Conservation (phyloP, 2,113 vertebrate species). For the Stomatorhinus ivindoensis region DNA sequence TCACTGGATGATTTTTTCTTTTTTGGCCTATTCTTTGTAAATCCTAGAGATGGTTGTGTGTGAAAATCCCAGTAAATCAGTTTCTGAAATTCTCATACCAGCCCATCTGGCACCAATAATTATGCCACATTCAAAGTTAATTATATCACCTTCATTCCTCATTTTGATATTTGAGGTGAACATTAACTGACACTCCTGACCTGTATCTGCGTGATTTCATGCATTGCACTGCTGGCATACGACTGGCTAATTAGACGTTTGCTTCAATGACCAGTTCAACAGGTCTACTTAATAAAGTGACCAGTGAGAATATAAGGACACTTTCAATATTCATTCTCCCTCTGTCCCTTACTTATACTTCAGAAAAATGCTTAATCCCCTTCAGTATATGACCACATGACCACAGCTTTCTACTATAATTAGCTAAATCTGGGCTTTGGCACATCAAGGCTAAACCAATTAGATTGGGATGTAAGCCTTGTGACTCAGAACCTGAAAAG, state of each 20-base stretch:
- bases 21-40: neutral
- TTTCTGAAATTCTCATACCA: neutral
- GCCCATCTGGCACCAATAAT: neutral
- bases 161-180: neutral
- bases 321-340: neutral
- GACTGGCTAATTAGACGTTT: neutral
- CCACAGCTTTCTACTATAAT: neutral
- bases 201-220: neutral
- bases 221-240: neutral
- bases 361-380: neutral
- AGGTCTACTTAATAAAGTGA: neutral
- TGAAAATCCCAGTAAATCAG: neutral
- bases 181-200: neutral
- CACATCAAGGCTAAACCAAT: slow-evolving; percentile 16
- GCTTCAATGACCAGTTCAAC: neutral
- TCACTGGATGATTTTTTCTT: neutral
- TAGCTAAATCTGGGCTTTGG: neutral
- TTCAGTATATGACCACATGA: neutral
- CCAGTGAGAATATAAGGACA: neutral
- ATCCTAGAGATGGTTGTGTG: neutral
- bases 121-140: neutral
- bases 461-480: neutral
- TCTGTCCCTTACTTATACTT: neutral
- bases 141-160: neutral
- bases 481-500: neutral